A percentile compares a stretch with the other conserved stretches of the same genome.
These are phyloP conservation scores for Pithys albifrons DNA, from an alignment of 2,113 vertebrate species.

Conservation along the genomic window DNA sequence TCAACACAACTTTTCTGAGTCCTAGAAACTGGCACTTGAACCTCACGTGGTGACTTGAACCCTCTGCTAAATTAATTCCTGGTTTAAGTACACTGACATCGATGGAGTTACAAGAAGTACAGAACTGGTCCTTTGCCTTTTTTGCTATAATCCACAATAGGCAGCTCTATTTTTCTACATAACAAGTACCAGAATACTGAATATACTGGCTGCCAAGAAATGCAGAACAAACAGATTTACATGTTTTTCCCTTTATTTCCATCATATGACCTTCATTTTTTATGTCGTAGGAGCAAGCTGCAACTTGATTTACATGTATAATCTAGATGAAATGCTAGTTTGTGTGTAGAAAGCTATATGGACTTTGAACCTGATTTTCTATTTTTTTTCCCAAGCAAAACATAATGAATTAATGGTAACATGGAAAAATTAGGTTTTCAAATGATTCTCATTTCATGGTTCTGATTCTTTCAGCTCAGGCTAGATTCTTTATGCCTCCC, in stretches of 20 bases:
- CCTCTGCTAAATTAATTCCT: background rate
- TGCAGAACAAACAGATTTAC: slow-evolving; percentile 50
- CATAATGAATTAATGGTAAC: slow-evolving; percentile 38
- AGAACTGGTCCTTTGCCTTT: slow-evolving; percentile 15
- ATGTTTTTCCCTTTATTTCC: slow-evolving; percentile 60
- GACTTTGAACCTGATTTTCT: slow-evolving; percentile 22
- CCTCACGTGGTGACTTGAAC: background rate
- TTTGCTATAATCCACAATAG: slow-evolving; percentile 19
- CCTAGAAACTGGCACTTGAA: background rate
- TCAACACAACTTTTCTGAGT: background rate
- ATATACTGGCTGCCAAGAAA: slow-evolving; percentile 53
- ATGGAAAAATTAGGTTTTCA: slow-evolving; percentile 18
- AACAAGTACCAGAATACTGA: slow-evolving; percentile 60
- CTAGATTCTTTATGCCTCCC: background rate
- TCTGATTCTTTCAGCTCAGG: slow-evolving; percentile 39
- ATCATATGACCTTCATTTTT: slow-evolving; percentile 68
- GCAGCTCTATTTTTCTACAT: slow-evolving; percentile 53
- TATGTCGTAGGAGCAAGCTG: slow-evolving; percentile 29
- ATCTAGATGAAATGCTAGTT: slow-evolving; percentile 40
- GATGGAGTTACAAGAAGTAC: background rate
- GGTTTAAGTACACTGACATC: background rate
- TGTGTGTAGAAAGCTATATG: slow-evolving; percentile 21
- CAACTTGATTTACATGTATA: slow-evolving; percentile 53
- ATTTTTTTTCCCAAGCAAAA: background rate
- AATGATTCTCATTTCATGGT: slow-evolving; percentile 15